Base-by-base conservation (phyloP, 2,797 vertebrate genomes). In the Bovichtus variegatus region DNA sequence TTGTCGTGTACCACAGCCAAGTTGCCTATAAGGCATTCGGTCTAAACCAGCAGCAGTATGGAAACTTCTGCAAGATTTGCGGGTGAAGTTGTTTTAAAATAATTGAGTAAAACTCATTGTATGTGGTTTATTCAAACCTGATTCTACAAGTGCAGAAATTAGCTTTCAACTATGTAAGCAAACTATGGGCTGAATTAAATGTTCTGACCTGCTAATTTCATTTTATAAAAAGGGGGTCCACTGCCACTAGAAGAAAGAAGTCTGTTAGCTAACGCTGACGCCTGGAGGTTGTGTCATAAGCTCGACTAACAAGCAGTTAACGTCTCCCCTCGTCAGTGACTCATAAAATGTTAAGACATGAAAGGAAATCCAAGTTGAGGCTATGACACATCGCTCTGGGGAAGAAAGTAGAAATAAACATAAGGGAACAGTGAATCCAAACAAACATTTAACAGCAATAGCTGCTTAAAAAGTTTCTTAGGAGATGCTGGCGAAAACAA, bases 301-400 rank as follows among this genome's bases (percentile, higher is more conserved):
- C 23, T 61, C 1, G 1, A 70, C 41, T 53, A 68, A 76, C 29
- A 10, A 71, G 40, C 62, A 49, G 25, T 66, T 41, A 29, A 23
- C 5, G 6, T 15, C 19, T 62, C 4, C 38, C 9, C 18, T 1
- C 1, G 6, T 49, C 54, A 57, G 27, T 71, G 71, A 75, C 51
- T 75, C 74, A 78, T 34, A 64, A 71, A 65, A 40, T 51, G 54
- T 8, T 0, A 41, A 41, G 9, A 63, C 29, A 67, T 40, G 13
- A 71, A 55, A 57, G 29, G 36, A 65, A 46, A 47, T 55, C 25
- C 16, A 61, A 80, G 40, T 59, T 71, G 38, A 71, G 43, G 8
- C 41, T 74, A 29, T 62, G 50, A 63, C n/a, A 74, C 55, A 66
- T 47, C 16, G 47, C 21, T 46, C 27, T 5, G 12, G 31, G 25